Percentiles rank a stretch among this genome's conserved stretches.
Evolutionary conservation across 2,888 invertebrate genomes (phyloP).

Genomic region (Rhagonycha lutea): DNA sequence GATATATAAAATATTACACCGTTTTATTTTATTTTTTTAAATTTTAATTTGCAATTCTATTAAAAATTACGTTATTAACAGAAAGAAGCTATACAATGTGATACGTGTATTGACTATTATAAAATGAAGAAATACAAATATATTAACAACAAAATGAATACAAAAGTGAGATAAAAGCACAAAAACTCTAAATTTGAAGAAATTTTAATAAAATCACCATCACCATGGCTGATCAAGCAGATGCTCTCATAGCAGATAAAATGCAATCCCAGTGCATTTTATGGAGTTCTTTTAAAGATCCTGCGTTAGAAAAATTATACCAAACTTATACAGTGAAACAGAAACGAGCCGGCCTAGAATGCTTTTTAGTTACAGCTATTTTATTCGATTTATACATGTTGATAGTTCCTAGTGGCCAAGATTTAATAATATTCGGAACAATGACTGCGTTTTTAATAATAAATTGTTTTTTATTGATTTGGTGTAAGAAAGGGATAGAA

Average conservation of each 20-base stretch:
- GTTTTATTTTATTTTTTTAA: not conserved
- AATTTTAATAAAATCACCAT: not conserved
- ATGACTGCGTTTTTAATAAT: constrained; percentile 52
- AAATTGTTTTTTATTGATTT: constrained; percentile 51
- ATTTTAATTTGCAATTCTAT: not conserved
- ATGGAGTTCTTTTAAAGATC: constrained; percentile 61
- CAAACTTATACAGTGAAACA: constrained; percentile 74
- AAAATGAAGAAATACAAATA: constrained; percentile 10
- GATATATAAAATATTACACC: not conserved
- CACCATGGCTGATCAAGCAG: constrained; percentile 47
- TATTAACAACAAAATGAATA: not conserved
- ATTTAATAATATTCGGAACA: constrained; percentile 46
- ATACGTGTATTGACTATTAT: constrained; percentile 2
- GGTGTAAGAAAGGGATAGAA: constrained; percentile 48
- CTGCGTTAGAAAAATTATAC: constrained; percentile 70
- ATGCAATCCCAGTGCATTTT: constrained; percentile 41
- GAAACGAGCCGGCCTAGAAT: constrained; percentile 70
- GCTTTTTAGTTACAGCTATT: constrained; percentile 70
- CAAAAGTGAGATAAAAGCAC: not conserved
- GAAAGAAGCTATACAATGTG: constrained; percentile 2
- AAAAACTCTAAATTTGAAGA: not conserved
- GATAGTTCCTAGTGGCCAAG: constrained; percentile 60
- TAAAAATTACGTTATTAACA: constrained; percentile 9
- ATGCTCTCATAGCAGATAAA: constrained; percentile 43
- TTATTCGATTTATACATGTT: constrained; percentile 68